These are phyloP conservation scores for Caenorhabditis latens DNA, from an alignment of 1,140 invertebrate species.

Conservation along the genomic window DNA sequence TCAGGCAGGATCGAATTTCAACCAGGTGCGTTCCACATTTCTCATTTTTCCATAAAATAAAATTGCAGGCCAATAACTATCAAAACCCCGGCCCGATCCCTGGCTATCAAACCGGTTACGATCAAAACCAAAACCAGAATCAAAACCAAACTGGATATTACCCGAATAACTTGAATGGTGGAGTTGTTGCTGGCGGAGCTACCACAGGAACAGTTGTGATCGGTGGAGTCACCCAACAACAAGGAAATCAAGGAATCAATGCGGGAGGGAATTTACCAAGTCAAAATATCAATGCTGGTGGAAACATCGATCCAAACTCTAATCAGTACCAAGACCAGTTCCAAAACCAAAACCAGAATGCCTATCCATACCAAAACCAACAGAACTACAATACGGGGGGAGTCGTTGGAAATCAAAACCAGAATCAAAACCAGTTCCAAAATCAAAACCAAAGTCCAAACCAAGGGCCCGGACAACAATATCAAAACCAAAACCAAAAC, in stretches of 20 bases:
- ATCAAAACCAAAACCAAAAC: constrained; percentile 1
- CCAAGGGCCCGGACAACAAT: background rate
- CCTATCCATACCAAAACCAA: background rate
- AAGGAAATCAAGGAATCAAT: background rate
- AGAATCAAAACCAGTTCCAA: background rate
- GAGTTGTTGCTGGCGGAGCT: constrained; percentile 34
- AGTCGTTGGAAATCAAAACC: constrained; percentile 25
- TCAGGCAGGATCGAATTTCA: constrained; percentile 37
- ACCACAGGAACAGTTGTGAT: constrained; percentile 14
- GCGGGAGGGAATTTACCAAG: background rate
- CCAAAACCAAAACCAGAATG: background rate
- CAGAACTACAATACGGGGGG: constrained; percentile 17
- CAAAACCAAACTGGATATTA: constrained; percentile 33
- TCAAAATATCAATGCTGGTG: constrained; percentile 25
- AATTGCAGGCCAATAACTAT: constrained; percentile 37
- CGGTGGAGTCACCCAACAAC: background rate
- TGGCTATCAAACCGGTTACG: constrained; percentile 38
- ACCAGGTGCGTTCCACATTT: constrained; percentile 47
- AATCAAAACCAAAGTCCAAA: background rate
- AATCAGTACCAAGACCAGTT: constrained; percentile 11
- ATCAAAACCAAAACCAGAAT: constrained; percentile 5
- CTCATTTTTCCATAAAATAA: background rate
- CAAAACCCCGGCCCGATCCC: constrained; percentile 37
- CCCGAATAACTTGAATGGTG: background rate
- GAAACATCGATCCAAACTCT: background rate